Evolutionary conservation across 2,888 invertebrate species (phyloP).

Genomic region (Homarus gammarus): DNA sequence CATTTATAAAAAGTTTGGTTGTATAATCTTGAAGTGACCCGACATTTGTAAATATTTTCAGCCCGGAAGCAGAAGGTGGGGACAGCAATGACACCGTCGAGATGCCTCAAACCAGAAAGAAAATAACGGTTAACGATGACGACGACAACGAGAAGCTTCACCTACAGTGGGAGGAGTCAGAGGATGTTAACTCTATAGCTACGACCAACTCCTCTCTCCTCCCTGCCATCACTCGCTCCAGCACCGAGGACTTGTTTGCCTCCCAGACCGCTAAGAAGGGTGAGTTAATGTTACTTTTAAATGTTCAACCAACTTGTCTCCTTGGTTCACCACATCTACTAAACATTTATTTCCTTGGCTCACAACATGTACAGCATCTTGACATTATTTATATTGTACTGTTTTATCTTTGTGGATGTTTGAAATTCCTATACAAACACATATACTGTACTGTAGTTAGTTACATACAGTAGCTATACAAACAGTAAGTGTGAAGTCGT

Average conservation of each 20-base stretch:
- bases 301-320: no score
- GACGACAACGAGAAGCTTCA: conserved; percentile 39
- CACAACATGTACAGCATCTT: no score
- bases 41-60: conserved; percentile 1
- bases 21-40: no score
- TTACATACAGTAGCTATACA: no score
- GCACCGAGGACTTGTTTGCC: conserved; percentile 51
- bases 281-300: conserved; percentile 7
- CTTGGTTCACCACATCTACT: no score
- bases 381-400: no score
- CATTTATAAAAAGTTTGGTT: no score
- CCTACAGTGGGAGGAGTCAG: conserved; percentile 54
- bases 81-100: conserved; percentile 70
- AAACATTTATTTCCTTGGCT: no score
- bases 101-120: conserved; percentile 76
- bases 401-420: no score
- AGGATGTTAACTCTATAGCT: conserved; percentile 1
- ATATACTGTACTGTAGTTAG: no score
- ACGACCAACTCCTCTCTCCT: neutral
- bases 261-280: conserved; percentile 31
- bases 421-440: no score
- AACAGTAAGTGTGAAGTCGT: no score
- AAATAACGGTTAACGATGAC: conserved; percentile 45
- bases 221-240: conserved; percentile 1
- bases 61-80: conserved; percentile 59